A percentile compares a stretch with the other conserved stretches of the same genome.
These are phyloP conservation scores for Drosophila pegasa DNA, from an alignment of 2,888 invertebrate species.

Conservation along the genomic window DNA sequence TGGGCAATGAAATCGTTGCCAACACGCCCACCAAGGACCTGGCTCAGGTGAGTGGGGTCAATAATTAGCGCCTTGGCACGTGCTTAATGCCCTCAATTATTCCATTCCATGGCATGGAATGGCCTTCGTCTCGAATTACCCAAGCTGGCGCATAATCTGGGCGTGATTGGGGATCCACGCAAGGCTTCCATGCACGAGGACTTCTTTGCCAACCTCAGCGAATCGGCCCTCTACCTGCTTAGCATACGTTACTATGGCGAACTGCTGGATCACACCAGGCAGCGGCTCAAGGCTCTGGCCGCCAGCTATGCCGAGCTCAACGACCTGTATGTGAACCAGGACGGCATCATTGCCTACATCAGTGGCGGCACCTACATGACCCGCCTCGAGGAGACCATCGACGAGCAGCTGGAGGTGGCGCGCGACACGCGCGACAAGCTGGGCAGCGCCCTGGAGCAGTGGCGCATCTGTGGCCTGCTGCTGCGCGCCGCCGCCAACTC, in stretches of 20 bases:
- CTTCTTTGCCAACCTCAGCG: slow-evolving; percentile 84
- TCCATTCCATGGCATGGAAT: slow-evolving; percentile 1
- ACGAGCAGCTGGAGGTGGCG: slow-evolving; percentile 81
- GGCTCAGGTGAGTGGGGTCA: slow-evolving; percentile 74
- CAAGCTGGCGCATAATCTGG: slow-evolving; percentile 81
- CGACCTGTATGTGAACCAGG: slow-evolving; percentile 83
- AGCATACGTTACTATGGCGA: slow-evolving; percentile 81
- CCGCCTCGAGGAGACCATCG: slow-evolving; percentile 82
- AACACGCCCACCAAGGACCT: slow-evolving; percentile 81
- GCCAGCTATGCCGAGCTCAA: slow-evolving; percentile 81
- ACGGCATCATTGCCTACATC: slow-evolving; percentile 83
- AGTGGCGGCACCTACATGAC: slow-evolving; percentile 84
- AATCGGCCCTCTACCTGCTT: slow-evolving; percentile 78
- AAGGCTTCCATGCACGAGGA: slow-evolving; percentile 84
- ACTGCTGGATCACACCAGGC: slow-evolving; percentile 82
- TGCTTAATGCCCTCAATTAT: slow-evolving; percentile 14
- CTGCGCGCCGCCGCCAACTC: slow-evolving; percentile 82
- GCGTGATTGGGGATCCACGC: slow-evolving; percentile 79
- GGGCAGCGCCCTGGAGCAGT: slow-evolving; percentile 84
- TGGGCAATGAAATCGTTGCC: slow-evolving; percentile 63
- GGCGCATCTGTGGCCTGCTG: slow-evolving; percentile 84
- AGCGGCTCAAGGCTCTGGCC: slow-evolving; percentile 75
- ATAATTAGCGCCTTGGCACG: slow-evolving; percentile 44
- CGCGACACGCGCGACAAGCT: slow-evolving; percentile 84
- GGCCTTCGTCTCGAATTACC: slow-evolving; percentile 24